phyloP scores from a whole-genome alignment of 1,140 invertebrate species.

The Drosophila melanica region DNA sequence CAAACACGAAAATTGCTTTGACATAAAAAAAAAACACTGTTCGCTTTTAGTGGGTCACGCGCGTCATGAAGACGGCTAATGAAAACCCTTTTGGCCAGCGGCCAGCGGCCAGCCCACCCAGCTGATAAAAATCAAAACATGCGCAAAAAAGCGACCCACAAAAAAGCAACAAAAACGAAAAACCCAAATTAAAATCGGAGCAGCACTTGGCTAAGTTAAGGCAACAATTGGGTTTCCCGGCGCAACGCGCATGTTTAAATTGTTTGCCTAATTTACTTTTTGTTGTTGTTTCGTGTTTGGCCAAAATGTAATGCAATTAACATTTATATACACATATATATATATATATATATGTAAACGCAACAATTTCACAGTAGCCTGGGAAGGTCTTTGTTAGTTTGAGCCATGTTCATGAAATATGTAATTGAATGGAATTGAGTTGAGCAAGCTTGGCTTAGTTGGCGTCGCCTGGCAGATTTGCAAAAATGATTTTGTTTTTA shows the following conservation, averaged over 20 bases:
- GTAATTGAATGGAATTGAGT: slow-evolving; percentile 52
- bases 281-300: slow-evolving; percentile 22
- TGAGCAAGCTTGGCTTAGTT: slow-evolving; percentile 26
- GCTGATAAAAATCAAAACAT: slow-evolving; percentile 81
- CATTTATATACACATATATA: slow-evolving; percentile 49
- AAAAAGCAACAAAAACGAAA: slow-evolving; percentile 24
- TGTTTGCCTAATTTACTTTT: slow-evolving; percentile 73
- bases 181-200: slow-evolving; percentile 77
- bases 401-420: slow-evolving; percentile 58
- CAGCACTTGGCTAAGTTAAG: slow-evolving; percentile 54
- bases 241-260: slow-evolving; percentile 69
- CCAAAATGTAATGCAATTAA: slow-evolving; percentile 76
- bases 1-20: slow-evolving; percentile 77
- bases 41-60: slow-evolving; percentile 76
- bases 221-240: slow-evolving; percentile 61
- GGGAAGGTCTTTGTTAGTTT: slow-evolving; percentile 61
- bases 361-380: slow-evolving; percentile 73
- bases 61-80: slow-evolving; percentile 67
- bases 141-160: slow-evolving; percentile 60
- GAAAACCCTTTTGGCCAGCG: slow-evolving; percentile 62
- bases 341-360: slow-evolving; percentile 50
- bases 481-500: slow-evolving; percentile 14
- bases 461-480: slow-evolving; percentile 11
- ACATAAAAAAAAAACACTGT: slow-evolving; percentile 64
- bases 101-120: slow-evolving; percentile 66